Conservation (phyloP, 2,888 invertebrate species). For the Bugula neritina region DNA sequence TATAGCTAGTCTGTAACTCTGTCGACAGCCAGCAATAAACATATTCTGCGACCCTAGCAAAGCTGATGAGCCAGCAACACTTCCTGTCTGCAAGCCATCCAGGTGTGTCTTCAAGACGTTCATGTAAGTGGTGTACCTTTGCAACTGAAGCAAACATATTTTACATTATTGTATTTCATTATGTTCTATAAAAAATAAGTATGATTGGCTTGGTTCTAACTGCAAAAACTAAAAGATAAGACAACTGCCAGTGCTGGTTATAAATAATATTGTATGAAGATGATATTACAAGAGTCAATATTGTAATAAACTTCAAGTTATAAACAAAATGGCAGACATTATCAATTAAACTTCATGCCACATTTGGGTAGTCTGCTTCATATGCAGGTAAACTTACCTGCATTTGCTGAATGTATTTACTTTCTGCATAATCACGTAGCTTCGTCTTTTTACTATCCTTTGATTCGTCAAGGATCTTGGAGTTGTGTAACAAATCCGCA, state of each 20-base stretch:
- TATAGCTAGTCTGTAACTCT: background rate
- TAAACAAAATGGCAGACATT: no score
- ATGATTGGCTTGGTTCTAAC: background rate
- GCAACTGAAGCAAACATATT: background rate
- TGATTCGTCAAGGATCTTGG: background rate
- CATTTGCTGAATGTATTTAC: background rate
- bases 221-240: background rate
- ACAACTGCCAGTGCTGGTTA: background rate
- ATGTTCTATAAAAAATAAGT: background rate
- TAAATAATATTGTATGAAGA: background rate
- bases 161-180: no score
- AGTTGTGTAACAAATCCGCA: background rate
- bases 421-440: background rate
- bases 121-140: conserved; percentile 8
- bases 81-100: background rate
- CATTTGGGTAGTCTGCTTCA: no score
- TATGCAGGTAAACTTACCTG: background rate
- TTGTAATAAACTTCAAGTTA: no score
- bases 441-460: background rate
- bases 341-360: no score
- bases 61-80: background rate
- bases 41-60: background rate
- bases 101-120: background rate
- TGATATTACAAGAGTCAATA: no score
- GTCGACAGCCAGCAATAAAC: conserved; percentile 10